Conservation (phyloP, 1,140 invertebrate species). For the Propsilocerus akamusi region DNA sequence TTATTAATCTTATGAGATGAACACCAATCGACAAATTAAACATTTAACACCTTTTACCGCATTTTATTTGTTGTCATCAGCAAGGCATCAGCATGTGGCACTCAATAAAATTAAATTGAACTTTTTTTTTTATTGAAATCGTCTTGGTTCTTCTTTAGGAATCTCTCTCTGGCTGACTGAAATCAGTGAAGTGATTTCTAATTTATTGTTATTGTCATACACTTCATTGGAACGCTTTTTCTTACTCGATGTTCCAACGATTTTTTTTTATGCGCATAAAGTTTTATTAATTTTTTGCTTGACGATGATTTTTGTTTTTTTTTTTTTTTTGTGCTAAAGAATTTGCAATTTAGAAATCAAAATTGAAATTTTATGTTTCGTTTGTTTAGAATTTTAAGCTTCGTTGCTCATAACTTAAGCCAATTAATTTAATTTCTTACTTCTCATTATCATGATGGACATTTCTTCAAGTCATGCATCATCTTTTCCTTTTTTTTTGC, state of each 20-base stretch:
- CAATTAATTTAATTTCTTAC: too few species aligned
- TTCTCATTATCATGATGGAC: too few species aligned
- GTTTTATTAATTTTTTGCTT: background rate
- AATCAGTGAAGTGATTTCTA: slow-evolving; percentile 1
- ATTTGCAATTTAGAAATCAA: too few species aligned
- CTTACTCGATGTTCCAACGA: background rate
- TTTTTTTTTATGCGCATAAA: background rate
- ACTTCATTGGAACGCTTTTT: background rate
- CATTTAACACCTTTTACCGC: slow-evolving; percentile 1
- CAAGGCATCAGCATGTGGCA: too few species aligned
- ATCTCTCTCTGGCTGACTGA: background rate
- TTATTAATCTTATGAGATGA: too few species aligned
- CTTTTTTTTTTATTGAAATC: background rate
- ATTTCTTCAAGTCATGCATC: too few species aligned
- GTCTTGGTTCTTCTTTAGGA: too few species aligned
- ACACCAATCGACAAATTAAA: background rate
- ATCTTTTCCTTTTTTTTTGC: too few species aligned
- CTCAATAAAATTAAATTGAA: background rate
- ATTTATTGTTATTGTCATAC: slow-evolving; percentile 3
- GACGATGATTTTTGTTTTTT: background rate
- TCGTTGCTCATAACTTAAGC: too few species aligned
- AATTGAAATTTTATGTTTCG: too few species aligned
- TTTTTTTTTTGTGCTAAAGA: background rate
- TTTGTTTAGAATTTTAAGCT: too few species aligned
- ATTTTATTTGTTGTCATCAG: background rate